A percentile compares a stretch with the other conserved stretches of the same genome.
Evolutionary conservation across 2,113 vertebrate species (phyloP).

Genomic region (Delphinus delphis): DNA sequence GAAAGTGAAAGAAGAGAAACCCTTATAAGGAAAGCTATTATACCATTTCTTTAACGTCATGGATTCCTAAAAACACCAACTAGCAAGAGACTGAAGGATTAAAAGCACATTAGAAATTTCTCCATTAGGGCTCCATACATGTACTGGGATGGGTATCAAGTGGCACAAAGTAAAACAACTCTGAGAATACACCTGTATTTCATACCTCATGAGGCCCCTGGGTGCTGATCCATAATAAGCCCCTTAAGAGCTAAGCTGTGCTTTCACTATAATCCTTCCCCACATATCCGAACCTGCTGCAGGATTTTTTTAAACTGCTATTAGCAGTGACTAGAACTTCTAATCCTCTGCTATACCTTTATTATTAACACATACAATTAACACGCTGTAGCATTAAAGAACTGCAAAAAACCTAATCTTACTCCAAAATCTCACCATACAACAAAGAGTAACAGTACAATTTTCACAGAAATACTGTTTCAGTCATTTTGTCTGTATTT

Average conservation of each 20-base stretch:
- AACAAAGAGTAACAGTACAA: not conserved
- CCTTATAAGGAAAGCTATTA: not conserved
- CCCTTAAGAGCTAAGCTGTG: constrained; percentile 14
- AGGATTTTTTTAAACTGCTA: constrained; percentile 69
- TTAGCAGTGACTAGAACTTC: constrained; percentile 77
- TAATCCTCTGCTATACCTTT: constrained; percentile 69
- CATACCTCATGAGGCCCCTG: not conserved
- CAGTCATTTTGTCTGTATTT: constrained; percentile 70
- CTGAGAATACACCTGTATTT: constrained; percentile 54
- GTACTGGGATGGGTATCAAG: not conserved
- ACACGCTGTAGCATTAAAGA: constrained; percentile 37
- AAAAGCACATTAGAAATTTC: not conserved
- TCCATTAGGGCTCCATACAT: not conserved
- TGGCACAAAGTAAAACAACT: not conserved
- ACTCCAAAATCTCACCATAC: constrained; percentile 53
- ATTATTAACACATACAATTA: constrained; percentile 74
- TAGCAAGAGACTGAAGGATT: not conserved
- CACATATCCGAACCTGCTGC: constrained; percentile 59
- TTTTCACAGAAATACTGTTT: constrained; percentile 66
- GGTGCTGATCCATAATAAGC: constrained; percentile 59
- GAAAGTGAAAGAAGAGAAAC: not conserved
- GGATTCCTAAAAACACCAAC: not conserved
- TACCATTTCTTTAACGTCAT: not conserved
- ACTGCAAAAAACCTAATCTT: constrained; percentile 48
- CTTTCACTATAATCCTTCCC: constrained; percentile 47